Conservation (phyloP, 64 coral and sea anemone species). For the Pocillopora verrucosa region DNA sequence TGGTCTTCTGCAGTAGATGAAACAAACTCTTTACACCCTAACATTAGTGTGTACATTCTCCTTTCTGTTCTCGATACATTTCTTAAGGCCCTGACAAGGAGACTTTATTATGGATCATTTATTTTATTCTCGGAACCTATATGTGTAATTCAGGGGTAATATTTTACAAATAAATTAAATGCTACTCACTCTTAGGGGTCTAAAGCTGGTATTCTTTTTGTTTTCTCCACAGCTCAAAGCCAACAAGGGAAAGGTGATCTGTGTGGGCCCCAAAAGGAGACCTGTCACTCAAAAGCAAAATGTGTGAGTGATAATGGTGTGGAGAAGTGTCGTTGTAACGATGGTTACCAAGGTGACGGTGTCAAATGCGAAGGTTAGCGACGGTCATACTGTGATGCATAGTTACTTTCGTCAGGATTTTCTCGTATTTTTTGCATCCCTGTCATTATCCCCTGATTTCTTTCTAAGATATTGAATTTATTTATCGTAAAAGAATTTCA, state of each 20-base stretch:
- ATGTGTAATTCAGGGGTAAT: neutral
- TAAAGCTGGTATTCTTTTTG: neutral
- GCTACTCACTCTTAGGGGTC: neutral
- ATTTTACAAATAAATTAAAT: too few relatives aligned
- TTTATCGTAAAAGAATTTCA: neutral
- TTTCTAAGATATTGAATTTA: neutral
- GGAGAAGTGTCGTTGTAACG: conserved; percentile 63
- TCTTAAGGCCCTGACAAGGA: too few relatives aligned
- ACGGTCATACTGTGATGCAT: neutral
- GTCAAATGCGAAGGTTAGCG: conserved; percentile 52
- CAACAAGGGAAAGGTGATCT: conserved; percentile 24
- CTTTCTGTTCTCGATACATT: too few relatives aligned
- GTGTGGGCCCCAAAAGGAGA: conserved; percentile 55
- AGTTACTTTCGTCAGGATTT: too few relatives aligned
- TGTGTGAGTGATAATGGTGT: conserved; percentile 53
- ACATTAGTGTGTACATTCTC: too few relatives aligned
- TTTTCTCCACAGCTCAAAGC: conserved; percentile 15
- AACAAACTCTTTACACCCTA: too few relatives aligned
- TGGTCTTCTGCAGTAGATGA: too few relatives aligned
- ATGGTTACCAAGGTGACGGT: conserved; percentile 79
- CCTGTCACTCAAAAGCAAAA: conserved; percentile 55
- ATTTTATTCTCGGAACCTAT: too few relatives aligned
- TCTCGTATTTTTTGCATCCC: too few relatives aligned
- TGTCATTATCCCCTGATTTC: too few relatives aligned
- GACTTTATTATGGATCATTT: too few relatives aligned